These are phyloP conservation scores for Archaeoteleia sp. DNA, from an alignment of 2,888 invertebrate species.

Conservation along the genomic window DNA sequence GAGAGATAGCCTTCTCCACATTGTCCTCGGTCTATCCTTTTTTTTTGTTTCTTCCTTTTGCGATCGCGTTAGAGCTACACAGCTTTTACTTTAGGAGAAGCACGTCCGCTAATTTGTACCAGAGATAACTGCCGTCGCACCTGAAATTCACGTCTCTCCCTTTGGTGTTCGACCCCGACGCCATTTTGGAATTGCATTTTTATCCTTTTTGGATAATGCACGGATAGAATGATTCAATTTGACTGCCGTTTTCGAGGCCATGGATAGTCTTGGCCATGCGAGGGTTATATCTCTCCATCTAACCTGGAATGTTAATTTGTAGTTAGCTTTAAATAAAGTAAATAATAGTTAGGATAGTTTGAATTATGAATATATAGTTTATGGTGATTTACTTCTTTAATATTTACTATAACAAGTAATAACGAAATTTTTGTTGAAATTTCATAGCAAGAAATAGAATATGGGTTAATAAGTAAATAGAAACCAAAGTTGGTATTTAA, in stretches of 20 bases:
- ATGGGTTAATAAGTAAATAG: no score
- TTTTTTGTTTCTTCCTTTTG: slow-evolving; percentile 41
- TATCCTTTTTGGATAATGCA: neutral
- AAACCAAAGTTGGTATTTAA: no score
- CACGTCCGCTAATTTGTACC: slow-evolving; percentile 71
- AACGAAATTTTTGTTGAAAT: no score
- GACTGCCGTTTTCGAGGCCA: neutral
- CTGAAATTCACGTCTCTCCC: slow-evolving; percentile 47
- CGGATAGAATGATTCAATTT: slow-evolving; percentile 19
- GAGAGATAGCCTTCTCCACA: slow-evolving; percentile 46
- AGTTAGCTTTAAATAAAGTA: no score
- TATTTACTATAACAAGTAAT: no score
- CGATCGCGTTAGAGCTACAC: slow-evolving; percentile 66
- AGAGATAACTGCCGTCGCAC: slow-evolving; percentile 60
- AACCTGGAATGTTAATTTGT: no score
- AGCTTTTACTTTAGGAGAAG: slow-evolving; percentile 71
- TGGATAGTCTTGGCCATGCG: no score
- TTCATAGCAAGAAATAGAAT: no score
- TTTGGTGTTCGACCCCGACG: slow-evolving; percentile 9
- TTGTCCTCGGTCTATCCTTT: slow-evolving; percentile 35
- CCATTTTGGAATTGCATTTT: slow-evolving; percentile 14
- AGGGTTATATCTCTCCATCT: no score
- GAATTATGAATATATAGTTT: no score
- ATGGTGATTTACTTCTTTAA: no score
- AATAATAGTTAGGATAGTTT: no score